A percentile compares a stretch with the other conserved stretches of the same genome.
phyloP scores from a whole-genome alignment of 2,888 invertebrate species.

The Rhamnusium bicolor region DNA sequence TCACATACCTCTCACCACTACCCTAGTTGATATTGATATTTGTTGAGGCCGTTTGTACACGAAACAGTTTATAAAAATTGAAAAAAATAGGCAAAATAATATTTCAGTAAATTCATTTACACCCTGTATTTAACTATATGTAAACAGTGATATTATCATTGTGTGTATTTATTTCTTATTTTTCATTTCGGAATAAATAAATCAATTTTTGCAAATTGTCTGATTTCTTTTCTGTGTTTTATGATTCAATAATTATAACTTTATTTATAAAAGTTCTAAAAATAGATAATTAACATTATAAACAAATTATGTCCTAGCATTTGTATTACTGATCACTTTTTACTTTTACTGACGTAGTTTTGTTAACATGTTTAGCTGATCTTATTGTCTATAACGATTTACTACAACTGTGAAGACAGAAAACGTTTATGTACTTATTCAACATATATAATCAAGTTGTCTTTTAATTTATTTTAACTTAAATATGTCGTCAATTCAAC shows the following conservation, averaged over 20 bases:
- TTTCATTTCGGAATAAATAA: no score
- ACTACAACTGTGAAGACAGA: not conserved
- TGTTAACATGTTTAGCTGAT: not conserved
- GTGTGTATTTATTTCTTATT: no score
- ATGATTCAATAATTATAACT: constrained; percentile 10
- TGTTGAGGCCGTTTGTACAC: no score
- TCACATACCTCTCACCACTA: no score
- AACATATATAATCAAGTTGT: constrained; percentile 9
- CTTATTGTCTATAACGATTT: not conserved
- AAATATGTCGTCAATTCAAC: constrained; percentile 11
- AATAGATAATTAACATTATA: not conserved
- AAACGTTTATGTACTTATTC: not conserved
- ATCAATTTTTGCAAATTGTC: no score
- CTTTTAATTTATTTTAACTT: constrained; percentile 25
- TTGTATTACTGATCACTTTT: constrained; percentile 8
- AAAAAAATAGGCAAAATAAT: no score
- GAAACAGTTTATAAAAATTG: no score
- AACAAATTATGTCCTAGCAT: constrained; percentile 4
- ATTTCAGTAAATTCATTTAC: no score
- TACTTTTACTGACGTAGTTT: constrained; percentile 2
- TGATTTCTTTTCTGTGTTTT: not conserved
- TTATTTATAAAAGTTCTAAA: constrained; percentile 9
- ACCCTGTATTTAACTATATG: no score
- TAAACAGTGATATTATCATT: no score
- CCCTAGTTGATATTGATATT: no score